phyloP scores from a whole-genome alignment of 2,113 vertebrate genomes.

The Odobenus rosmarus region DNA sequence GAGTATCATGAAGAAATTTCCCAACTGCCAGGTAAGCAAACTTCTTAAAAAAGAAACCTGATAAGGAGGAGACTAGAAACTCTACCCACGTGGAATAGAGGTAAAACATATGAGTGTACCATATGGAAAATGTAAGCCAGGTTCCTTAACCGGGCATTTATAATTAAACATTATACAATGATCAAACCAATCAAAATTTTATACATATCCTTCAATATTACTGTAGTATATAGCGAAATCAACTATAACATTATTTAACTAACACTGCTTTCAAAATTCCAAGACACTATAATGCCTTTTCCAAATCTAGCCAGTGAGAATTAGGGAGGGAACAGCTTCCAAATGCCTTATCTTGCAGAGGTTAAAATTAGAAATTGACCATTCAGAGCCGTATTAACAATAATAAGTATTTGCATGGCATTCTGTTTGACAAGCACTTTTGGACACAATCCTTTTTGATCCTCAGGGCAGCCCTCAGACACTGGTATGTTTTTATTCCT shows the following conservation, averaged over 20 bases:
- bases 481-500: neutral
- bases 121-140: neutral
- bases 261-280: conserved; percentile 21
- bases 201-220: neutral
- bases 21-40: neutral
- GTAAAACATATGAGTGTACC: neutral
- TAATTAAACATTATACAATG: neutral
- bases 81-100: neutral
- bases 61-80: neutral
- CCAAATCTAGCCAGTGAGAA: neutral
- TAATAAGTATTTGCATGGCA: neutral
- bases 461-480: neutral
- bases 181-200: neutral
- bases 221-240: neutral
- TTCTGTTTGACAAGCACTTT: neutral
- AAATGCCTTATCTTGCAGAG: neutral
- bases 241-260: neutral
- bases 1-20: conserved; percentile 1
- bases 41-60: conserved; percentile 24
- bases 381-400: neutral
- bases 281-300: neutral
- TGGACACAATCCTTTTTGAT: neutral
- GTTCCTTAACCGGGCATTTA: neutral
- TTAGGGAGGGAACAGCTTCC: neutral
- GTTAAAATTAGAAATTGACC: conserved; percentile 22